Evolutionary conservation across 2,797 vertebrate species (phyloP), one percentile per base, ranked within the genome.

Genomic region (Sebastolobus alascanus): DNA sequence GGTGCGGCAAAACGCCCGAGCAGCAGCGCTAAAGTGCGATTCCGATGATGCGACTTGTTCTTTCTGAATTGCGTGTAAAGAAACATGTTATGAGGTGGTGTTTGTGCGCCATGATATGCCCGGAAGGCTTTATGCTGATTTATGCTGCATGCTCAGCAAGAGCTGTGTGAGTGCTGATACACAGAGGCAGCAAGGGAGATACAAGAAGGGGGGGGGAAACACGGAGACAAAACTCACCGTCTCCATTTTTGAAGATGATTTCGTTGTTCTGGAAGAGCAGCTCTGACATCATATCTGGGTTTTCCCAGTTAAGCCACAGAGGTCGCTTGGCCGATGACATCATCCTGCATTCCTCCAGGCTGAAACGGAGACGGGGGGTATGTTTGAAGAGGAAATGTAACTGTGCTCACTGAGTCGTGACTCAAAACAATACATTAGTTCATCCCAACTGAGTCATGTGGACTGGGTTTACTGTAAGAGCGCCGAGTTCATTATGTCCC

Each of bases 271-370:
- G 97, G 95, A 99, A 99, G 77, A 99, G 96, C 83, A 99, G 96
- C 90, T 99, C 98, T 59, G 98, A 99, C 98, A 99, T 99, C 95
- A 99, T 99, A 94, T 99, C 98, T 89, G 98, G 98, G 84, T 99
- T 99, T 94, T 99, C 98, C 98, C 98, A 99, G 92, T 99, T 99
- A 82, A 99, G 93, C 98, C 98, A 99, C 54, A 99, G 94, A 0
- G 98, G 98, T 80, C 98, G 96, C 95, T 99, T 99, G 84, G 98
- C 98, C 88, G 98, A 99, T 55, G 98, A 99, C 98, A 99, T 99
- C 95, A 99, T 99, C 89, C 98, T 97, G 95, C 98, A 99, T 88
- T 99, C 98, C 91, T 99, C 98, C 88, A 99, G 95, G 87, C 98
- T 99, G 85, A 52, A 86, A 85, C 31, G 68, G 22, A 75, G 9